Percentiles rank a stretch among this genome's conserved stretches.
These are phyloP conservation scores for Paguma larvata DNA, from an alignment of 2,797 vertebrate species.

Conservation along the genomic window DNA sequence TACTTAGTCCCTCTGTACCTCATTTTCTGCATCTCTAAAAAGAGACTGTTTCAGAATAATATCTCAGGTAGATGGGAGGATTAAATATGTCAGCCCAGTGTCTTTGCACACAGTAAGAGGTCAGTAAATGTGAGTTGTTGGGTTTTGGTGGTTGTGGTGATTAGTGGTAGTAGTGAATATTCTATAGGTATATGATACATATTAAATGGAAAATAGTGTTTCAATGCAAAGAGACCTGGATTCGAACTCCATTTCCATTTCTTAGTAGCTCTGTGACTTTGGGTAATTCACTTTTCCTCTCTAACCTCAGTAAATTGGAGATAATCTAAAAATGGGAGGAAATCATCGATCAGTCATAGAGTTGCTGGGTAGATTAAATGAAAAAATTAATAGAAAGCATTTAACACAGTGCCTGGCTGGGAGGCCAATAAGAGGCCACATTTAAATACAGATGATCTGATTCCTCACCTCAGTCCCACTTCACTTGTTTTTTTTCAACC, in stretches of 20 bases:
- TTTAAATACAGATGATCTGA: slow-evolving; percentile 52
- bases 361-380: background rate
- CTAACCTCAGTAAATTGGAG: slow-evolving; percentile 23
- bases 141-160: background rate
- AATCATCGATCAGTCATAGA: slow-evolving; percentile 25
- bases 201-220: background rate
- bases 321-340: slow-evolving; percentile 35
- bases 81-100: background rate
- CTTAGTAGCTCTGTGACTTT: slow-evolving; percentile 47
- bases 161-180: background rate
- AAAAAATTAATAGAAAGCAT: slow-evolving; percentile 45
- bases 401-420: slow-evolving; percentile 10
- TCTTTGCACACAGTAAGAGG: background rate
- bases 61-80: background rate
- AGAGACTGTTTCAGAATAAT: background rate
- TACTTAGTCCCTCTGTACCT: background rate
- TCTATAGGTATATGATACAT: background rate
- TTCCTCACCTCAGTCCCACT: slow-evolving; percentile 49
- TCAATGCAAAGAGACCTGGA: background rate
- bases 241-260: slow-evolving; percentile 48
- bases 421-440: background rate
- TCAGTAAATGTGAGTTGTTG: background rate
- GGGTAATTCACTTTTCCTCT: background rate
- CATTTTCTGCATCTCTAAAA: background rate
- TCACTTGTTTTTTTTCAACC: slow-evolving; percentile 14